A percentile compares a stretch with the other conserved stretches of the same genome.
Conservation (phyloP, 2,113 vertebrate genomes). For the Arizona elegans region DNA sequence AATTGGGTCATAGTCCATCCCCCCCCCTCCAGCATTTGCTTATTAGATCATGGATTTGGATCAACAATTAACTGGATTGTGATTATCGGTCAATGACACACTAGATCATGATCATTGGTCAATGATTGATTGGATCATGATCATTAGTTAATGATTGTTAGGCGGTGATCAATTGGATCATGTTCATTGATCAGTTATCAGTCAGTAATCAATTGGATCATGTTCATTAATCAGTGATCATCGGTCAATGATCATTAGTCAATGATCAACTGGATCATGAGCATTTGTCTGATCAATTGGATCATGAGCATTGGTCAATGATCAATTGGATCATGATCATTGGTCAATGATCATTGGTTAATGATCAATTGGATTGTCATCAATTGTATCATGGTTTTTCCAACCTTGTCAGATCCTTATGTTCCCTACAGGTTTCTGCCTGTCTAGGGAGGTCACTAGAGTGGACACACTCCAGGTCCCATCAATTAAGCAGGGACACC, state of each 20-base stretch:
- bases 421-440: background rate
- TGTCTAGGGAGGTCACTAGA: background rate
- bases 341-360: no score
- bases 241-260: background rate
- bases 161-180: no score
- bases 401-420: background rate
- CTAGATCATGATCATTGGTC: background rate
- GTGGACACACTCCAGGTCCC: background rate
- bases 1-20: background rate
- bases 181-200: no score
- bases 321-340: no score
- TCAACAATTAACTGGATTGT: no score
- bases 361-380: background rate
- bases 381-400: background rate
- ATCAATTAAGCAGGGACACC: background rate
- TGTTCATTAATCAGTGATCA: background rate
- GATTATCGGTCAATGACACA: background rate
- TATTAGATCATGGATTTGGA: background rate
- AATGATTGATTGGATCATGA: background rate
- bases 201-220: background rate
- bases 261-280: background rate
- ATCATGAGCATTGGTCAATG: background rate
- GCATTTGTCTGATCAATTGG: background rate
- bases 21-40: background rate
- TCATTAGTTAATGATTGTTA: no score